Evolutionary conservation across 37 sponge, comb jelly and placozoan species (phyloP), one percentile per base, ranked within the genome.

Genomic region (Diacarnus erythraeanus): DNA sequence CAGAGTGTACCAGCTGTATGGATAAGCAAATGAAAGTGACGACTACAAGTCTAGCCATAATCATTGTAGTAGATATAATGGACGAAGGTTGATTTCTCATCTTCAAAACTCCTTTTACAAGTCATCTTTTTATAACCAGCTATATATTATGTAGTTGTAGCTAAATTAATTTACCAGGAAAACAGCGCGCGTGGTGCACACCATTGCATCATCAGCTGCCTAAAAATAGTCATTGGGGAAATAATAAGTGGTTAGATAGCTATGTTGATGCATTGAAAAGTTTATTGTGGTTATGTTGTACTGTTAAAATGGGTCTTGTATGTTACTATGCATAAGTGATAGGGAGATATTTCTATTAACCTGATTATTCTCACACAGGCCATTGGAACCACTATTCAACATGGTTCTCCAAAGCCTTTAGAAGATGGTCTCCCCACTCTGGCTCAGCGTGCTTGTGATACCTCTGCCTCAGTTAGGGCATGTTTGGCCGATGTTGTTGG

Each of bases 361-460:
- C 10, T 47, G 10, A 47, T 47, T 47, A 47, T 6, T 47, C 10
- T 47, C 51, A 47, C 51, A 47, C 63, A 92, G 92, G 87, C 88
- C 0, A 60, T 92, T 2, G 92, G 92, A 0, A 29, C 70, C 26
- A 80, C 51, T 33, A 63, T 92, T 5, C 83, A 77, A 31, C 77
- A 80, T 59, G 84, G 88, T 5, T 65, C 87, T 57, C 78, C 87
- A 31, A 87, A 77, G 25, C 72, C 88, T 60, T 41, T 92, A 12
- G 71, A 88, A 72, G 90, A 88, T 56, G 82, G 76, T 23, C 41
- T 96, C 20, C 83, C 92, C 26, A 58, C 39, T 22, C 56, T 96
- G 39, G 97, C 95, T 57, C 92, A 96, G 81, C 64, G 91, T 57
- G 80, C 87, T 0, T 91, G 89, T 91, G 97, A 96, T 73, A 57